Base-by-base conservation (phyloP, 2,888 invertebrate genomes). In the Drosophila dives region DNA sequence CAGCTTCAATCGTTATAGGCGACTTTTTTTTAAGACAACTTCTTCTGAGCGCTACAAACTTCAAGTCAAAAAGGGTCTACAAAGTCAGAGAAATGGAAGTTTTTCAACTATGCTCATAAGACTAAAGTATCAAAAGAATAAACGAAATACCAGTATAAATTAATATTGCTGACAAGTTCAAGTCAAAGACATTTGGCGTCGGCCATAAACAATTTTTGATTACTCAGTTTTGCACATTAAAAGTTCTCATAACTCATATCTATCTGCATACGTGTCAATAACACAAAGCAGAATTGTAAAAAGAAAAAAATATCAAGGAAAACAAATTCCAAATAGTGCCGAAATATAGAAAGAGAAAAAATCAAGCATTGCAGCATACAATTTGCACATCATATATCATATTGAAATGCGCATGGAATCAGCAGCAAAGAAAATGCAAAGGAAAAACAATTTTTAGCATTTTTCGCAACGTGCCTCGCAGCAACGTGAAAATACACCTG, bases 381-480 rank as follows among this genome's bases (percentile, higher is more conserved):
- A 86, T 86, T 86, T 86, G 86, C 83, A 71, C 80, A 80, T 80
- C 86, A 77, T 86, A 86, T 86, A 86, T 86, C 86, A 88, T 75
- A 86, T 83, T 86, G 86, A 80, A 83, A 80, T 77, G 72, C 72
- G 75, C 64, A 76, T 60, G 67, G 67, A 72, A 73, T 76, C 81
- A 74, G 83, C 79, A 81, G 29, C n/a, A 84, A 73, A 71, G 74
- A 50, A 78, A 75, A 70, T 60, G 64, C 58, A 67, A 53, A 65
- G 56, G 54, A 58, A 64, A 72, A 70, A 63, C 68, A 75, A 74
- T 77, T 85, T 80, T 71, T 63, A 85, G 59, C 76, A 65, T 61
- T 71, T 74, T 74, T 75, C 70, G 67, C 71, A 72, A 58, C 64
- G 71, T 69, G 71, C 69, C 69, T 54, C 69, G 69, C 40, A 72